Base-by-base conservation (phyloP, 2,113 vertebrate species). In the Rhizomys pruinosus region DNA sequence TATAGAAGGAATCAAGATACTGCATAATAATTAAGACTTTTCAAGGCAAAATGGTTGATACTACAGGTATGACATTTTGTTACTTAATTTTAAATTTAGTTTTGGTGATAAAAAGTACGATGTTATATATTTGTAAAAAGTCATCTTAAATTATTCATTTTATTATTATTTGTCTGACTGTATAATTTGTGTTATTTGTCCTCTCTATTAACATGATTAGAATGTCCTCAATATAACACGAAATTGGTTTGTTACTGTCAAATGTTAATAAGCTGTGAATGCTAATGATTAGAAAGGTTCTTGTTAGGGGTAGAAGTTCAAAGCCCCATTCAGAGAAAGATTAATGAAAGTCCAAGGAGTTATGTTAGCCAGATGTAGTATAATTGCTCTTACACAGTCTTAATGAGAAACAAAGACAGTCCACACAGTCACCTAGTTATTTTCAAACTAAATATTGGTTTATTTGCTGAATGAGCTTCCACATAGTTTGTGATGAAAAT, bases 331-430 rank as follows among this genome's bases (percentile, higher is more conserved):
- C 39, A 92, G 44, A 19, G 1, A 5, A 72, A n/a, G 59, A 44
- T 13, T 37, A 39, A 91, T 73, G 25, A 86, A 84, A 93, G 59
- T 25, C 11, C 34, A 92, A 10, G 27, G 4, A 89, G 52, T 90
- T 89, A 27, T 78, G 34, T 72, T n/a, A 59, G 17, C 57, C 10
- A 59, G 63, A 52, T 86, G 20, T 68, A 84, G 5, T 3, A 17
- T 61, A 44, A 69, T 78, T 22, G 82, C 47, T 77, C n/a, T 39
- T 55, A 32, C 47, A 12, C 0, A n/a, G 10, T 37, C 39, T 84
- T 89, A 94, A 91, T 79, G 42, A 17, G 66, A 95, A 89, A 77
- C 63, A 76, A 79, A 92, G 69, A 68, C 17, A 78, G 73, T 78
- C 17, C 25, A 59, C 32, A 81, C 4, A 95, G 19, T 2, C 72